phyloP scores from a whole-genome alignment of 2,888 invertebrate species.

The Hirtodrosophila alboralis region DNA sequence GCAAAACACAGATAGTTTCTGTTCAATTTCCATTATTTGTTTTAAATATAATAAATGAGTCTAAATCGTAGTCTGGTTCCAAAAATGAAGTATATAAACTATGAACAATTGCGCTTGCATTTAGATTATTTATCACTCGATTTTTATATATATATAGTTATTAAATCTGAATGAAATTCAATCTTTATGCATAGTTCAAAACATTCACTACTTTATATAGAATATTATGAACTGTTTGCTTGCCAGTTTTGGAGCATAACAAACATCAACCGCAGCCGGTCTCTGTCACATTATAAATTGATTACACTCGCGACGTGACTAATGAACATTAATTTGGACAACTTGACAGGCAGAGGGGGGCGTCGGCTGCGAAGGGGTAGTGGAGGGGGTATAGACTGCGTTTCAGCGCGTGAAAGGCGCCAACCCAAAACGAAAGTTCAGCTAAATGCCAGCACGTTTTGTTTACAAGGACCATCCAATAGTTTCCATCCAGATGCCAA shows the following conservation, averaged over 20 bases:
- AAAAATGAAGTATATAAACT: constrained; percentile 37
- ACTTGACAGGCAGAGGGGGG: constrained; percentile 48
- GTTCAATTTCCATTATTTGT: constrained; percentile 34
- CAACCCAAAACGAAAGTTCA: constrained; percentile 36
- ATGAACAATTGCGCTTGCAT: constrained; percentile 50
- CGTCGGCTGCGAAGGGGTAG: background rate
- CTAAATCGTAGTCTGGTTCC: constrained; percentile 49
- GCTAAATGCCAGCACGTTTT: constrained; percentile 60
- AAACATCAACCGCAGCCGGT: constrained; percentile 67
- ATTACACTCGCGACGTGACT: constrained; percentile 70
- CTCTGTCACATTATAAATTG: constrained; percentile 65
- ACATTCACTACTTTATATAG: constrained; percentile 4
- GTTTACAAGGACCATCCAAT: constrained; percentile 16
- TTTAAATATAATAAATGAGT: constrained; percentile 38
- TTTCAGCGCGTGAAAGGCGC: constrained; percentile 17
- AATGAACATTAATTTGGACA: constrained; percentile 72
- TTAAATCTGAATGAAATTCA: too few species aligned
- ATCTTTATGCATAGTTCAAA: background rate
- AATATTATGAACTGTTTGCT: constrained; percentile 35
- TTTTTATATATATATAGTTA: too few species aligned
- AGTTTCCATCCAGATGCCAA: constrained; percentile 46
- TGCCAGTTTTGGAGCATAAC: constrained; percentile 33
- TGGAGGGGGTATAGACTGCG: background rate
- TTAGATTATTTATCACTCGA: constrained; percentile 32
- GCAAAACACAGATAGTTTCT: constrained; percentile 24